A percentile compares a stretch with the other conserved stretches of the same genome.
These are phyloP conservation scores for Coreius guichenoti DNA, from an alignment of 2,797 vertebrate species.

Conservation along the genomic window DNA sequence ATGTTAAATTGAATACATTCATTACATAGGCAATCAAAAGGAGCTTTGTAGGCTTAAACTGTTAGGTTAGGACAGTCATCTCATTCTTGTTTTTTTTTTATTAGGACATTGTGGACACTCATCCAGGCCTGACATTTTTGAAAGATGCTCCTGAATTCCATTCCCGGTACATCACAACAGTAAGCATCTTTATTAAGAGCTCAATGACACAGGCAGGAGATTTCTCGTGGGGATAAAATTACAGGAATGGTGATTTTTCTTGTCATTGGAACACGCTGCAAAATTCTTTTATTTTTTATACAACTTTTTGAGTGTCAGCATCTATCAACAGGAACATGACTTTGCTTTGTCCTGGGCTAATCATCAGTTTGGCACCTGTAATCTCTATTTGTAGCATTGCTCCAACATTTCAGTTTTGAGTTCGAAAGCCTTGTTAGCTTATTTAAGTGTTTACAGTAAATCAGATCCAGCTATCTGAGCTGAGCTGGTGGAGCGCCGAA, in stretches of 20 bases:
- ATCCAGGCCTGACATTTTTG: conserved; percentile 96
- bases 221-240: background rate
- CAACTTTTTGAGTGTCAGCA: background rate
- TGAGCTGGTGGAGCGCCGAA: background rate
- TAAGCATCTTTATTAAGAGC: conserved; percentile 70
- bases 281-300: background rate
- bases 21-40: background rate
- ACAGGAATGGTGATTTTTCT: background rate
- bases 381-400: conserved; percentile 33
- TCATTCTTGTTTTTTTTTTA: conserved; percentile 13
- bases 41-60: background rate
- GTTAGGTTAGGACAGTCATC: conserved; percentile 9
- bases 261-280: background rate
- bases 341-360: conserved; percentile 20
- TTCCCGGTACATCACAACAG: conserved; percentile 98
- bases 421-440: conserved; percentile 33
- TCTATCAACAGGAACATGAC: conserved; percentile 9
- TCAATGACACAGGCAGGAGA: background rate
- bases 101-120: conserved; percentile 97
- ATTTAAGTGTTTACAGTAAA: conserved; percentile 28
- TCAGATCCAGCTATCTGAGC: conserved; percentile 31
- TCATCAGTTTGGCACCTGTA: conserved; percentile 26
- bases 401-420: conserved; percentile 6
- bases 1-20: background rate
- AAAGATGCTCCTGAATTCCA: conserved; percentile 99